phyloP scores from a whole-genome alignment of 2,888 invertebrate species.

The Subacronicta megacephala region DNA sequence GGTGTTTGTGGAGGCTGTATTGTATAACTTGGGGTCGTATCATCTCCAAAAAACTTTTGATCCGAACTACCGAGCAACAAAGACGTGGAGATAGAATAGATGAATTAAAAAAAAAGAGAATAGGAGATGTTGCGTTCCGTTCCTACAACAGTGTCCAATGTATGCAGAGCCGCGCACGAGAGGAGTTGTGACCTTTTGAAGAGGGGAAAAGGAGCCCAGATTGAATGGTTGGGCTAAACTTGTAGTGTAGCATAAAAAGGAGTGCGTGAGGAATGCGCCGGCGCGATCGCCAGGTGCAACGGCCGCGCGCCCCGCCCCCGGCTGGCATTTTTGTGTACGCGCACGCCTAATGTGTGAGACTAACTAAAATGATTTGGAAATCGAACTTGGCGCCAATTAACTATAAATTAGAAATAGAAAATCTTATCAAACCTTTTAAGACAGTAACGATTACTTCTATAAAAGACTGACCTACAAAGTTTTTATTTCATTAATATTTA shows the following conservation, averaged over 20 bases:
- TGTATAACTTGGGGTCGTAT: constrained; percentile 54
- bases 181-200: constrained; percentile 65
- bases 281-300: constrained; percentile 86
- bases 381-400: constrained; percentile 67
- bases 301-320: constrained; percentile 83
- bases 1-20: constrained; percentile 59
- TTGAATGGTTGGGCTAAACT: constrained; percentile 76
- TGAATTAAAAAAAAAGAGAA: constrained; percentile 77
- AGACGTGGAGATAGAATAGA: constrained; percentile 76
- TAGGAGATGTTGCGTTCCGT: constrained; percentile 76
- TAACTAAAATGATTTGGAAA: constrained; percentile 72
- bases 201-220: constrained; percentile 64
- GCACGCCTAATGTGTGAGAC: constrained; percentile 77
- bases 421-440: constrained; percentile 41
- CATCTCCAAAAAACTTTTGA: constrained; percentile 70
- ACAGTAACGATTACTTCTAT: constrained; percentile 43
- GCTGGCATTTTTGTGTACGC: constrained; percentile 83
- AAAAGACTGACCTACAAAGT: constrained; percentile 37
- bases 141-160: constrained; percentile 66
- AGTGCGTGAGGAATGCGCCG: constrained; percentile 88
- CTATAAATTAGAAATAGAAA: constrained; percentile 40
- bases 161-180: constrained; percentile 60
- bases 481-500: constrained; percentile 40
- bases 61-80: constrained; percentile 71
- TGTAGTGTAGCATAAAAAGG: constrained; percentile 85